A percentile compares a stretch with the other conserved stretches of the same genome.
phyloP scores from a whole-genome alignment of 2,113 vertebrate genomes.

The Ictalurus punctatus region DNA sequence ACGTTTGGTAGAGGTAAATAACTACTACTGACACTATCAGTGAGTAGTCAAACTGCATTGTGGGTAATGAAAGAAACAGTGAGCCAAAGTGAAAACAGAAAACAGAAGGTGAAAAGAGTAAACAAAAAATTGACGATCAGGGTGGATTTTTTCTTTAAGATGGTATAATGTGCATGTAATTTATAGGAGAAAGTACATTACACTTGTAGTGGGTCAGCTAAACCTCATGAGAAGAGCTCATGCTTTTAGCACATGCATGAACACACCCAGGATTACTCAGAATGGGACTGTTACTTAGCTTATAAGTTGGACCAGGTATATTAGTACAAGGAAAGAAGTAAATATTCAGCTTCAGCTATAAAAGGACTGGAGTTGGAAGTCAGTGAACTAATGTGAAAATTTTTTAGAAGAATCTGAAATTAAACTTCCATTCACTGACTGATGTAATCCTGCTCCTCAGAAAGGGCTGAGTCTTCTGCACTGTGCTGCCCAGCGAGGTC shows the following conservation, averaged over 20 bases:
- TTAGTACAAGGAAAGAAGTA: background rate
- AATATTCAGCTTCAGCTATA: background rate
- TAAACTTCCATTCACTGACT: background rate
- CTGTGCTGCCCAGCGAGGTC: conserved; percentile 84
- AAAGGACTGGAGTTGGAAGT: background rate
- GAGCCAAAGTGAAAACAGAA: background rate
- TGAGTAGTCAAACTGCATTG: background rate
- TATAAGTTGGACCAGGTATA: background rate
- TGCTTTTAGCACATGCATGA: background rate
- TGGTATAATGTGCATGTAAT: background rate
- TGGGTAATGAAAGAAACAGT: background rate
- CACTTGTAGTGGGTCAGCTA: background rate
- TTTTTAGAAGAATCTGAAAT: background rate
- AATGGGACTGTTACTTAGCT: background rate
- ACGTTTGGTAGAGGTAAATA: background rate
- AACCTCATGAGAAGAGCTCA: background rate
- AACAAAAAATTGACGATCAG: background rate
- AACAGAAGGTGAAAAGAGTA: background rate
- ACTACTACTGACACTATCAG: background rate
- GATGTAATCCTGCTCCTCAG: conserved; percentile 60
- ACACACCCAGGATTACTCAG: background rate
- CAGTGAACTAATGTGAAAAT: background rate
- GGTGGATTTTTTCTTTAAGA: background rate
- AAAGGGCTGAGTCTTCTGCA: conserved; percentile 83
- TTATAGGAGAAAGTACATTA: background rate